A percentile compares a stretch with the other conserved stretches of the same genome.
phyloP scores from a whole-genome alignment of 2,888 invertebrate genomes.

The Erannis defoliaria region DNA sequence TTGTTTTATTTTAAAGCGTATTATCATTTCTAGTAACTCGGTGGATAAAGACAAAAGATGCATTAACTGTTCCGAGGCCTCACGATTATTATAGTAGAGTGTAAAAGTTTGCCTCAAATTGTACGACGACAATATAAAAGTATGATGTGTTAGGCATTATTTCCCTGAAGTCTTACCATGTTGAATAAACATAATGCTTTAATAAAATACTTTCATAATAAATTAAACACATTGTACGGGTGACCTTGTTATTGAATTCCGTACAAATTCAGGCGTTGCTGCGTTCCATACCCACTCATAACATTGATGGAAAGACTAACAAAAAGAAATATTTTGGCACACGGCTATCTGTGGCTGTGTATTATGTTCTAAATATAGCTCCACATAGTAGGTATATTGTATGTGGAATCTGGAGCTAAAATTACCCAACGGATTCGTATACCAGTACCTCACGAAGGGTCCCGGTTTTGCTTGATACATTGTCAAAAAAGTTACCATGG shows the following conservation, averaged over 20 bases:
- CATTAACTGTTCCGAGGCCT: no score
- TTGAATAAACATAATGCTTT: constrained; percentile 22
- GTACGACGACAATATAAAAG: no score
- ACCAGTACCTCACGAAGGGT: neutral
- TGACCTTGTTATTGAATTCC: constrained; percentile 33
- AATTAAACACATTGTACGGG: constrained; percentile 15
- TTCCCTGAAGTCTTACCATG: neutral
- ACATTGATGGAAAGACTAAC: constrained; percentile 26
- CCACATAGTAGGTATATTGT: neutral
- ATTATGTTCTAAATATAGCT: constrained; percentile 17
- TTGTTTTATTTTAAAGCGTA: no score
- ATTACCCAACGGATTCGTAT: constrained; percentile 1
- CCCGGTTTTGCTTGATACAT: no score
- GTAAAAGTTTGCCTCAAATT: no score
- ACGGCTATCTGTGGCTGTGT: constrained; percentile 18
- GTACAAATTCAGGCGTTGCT: constrained; percentile 1
- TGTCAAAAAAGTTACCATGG: neutral
- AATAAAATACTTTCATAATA: constrained; percentile 24
- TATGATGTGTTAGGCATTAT: neutral
- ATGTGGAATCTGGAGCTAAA: constrained; percentile 8
- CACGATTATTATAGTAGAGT: no score
- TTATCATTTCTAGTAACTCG: no score
- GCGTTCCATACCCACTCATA: constrained; percentile 6
- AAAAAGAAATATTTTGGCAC: constrained; percentile 32
- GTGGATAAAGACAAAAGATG: no score